Base-by-base conservation (phyloP, 2,113 vertebrate species). In the Cathartes aura region DNA sequence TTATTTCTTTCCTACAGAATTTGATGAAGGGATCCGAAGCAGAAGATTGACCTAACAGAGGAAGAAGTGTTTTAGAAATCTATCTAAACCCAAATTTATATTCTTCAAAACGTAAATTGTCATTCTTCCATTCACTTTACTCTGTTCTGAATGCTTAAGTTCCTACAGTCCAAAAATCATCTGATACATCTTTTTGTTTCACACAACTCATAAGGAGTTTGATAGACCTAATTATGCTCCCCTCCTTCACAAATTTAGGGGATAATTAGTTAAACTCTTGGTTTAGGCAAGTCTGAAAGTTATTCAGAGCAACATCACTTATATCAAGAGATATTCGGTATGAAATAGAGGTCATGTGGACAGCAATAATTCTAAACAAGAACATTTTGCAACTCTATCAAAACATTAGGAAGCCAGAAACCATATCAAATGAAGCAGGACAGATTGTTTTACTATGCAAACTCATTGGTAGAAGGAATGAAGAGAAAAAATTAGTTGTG, bases 331-430 rank as follows among this genome's bases (percentile, higher is more conserved):
- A 74, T 27, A 75, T 34, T 36, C 40, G 26, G 9, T 29, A 71
- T 27, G 26, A 92, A 73, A 81, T 0, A 58, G 62, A 87, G 63
- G 63, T 89, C 94, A 89, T 2, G 0, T 48, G 71, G 23, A 81
- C 38, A 70, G 27, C 42, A 63, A 34, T 58, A 91, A 84, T 85
- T 94, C 47, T 63, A 63, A 78, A 83, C 27, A 95, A 78, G 60
- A 89, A 82, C 20, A 78, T 30, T 88, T 38, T 86, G 23, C 26
- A 93, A 87, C 14, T 52, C 62, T 53, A 24, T 73, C 50, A 90
- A 94, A 93, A 92, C 38, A 27, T 81, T 67, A 92, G 38, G 38
- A 89, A 93, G 62, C 70, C 62, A 76, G 45, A 67, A 90, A 92
- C 32, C 23, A 52, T 55, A 90, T 36, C 43, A 83, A 93, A 92